These are phyloP conservation scores for Muscicapa adusta DNA, from an alignment of 2,113 vertebrate species.

Conservation along the genomic window DNA sequence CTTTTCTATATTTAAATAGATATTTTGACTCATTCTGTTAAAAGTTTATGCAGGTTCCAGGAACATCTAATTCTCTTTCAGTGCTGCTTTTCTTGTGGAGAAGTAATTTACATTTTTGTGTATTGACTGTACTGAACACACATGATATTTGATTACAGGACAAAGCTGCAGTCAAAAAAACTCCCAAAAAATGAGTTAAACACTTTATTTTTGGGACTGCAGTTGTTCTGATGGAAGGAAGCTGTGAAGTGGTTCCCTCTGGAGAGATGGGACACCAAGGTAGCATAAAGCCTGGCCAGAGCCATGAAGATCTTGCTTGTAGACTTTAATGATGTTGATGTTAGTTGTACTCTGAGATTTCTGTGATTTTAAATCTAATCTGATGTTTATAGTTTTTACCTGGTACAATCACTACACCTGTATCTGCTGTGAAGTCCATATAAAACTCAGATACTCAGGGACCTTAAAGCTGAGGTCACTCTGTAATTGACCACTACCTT, in stretches of 20 bases:
- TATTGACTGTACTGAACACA: neutral
- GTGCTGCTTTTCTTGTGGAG: slow-evolving; percentile 38
- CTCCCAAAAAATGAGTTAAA: neutral
- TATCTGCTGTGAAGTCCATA: neutral
- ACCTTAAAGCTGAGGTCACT: neutral
- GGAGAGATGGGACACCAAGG: neutral
- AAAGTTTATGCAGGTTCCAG: slow-evolving; percentile 33
- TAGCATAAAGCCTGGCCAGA: neutral
- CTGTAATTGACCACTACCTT: neutral
- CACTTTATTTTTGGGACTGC: neutral
- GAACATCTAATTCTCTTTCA: slow-evolving; percentile 23
- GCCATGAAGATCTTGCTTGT: neutral
- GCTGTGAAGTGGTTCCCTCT: neutral
- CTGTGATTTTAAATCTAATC: neutral
- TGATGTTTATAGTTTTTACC: neutral
- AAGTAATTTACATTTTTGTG: slow-evolving; percentile 45
- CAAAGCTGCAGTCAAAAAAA: neutral
- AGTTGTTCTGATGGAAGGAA: neutral
- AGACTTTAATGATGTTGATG: neutral
- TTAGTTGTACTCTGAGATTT: neutral
- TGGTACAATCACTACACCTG: neutral
- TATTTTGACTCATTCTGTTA: slow-evolving; percentile 25
- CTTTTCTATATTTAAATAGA: neutral
- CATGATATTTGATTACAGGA: neutral
- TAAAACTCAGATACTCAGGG: neutral